Conservation (phyloP, 1,140 invertebrate species). For the Medauroidea extradentata region DNA sequence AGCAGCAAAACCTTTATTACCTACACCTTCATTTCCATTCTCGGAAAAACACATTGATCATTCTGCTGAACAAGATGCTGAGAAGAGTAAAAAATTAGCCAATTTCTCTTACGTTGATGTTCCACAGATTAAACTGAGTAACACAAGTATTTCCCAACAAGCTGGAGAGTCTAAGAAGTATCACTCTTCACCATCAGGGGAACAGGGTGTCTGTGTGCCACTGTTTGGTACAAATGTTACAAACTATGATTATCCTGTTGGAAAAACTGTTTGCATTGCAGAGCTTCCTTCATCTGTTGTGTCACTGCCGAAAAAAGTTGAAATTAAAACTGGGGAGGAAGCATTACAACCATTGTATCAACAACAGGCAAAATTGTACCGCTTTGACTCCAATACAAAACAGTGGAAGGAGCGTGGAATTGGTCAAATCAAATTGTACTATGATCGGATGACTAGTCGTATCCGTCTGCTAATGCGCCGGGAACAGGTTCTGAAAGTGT, state of each 20-base stretch:
- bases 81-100: too few species aligned
- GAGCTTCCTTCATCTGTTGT: slow-evolving; percentile 74
- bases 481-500: slow-evolving; percentile 65
- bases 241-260: slow-evolving; percentile 23
- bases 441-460: slow-evolving; percentile 52
- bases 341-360: slow-evolving; percentile 62
- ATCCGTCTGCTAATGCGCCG: slow-evolving; percentile 69
- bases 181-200: slow-evolving; percentile 18
- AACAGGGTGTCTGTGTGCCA: slow-evolving; percentile 22
- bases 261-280: slow-evolving; percentile 67
- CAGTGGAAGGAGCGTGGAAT: slow-evolving; percentile 86
- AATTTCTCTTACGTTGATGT: too few species aligned
- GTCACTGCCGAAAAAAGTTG: slow-evolving; percentile 67
- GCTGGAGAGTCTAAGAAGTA: neutral
- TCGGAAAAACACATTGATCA: too few species aligned
- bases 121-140: neutral
- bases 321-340: slow-evolving; percentile 69
- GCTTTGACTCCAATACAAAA: slow-evolving; percentile 57
- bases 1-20: too few species aligned
- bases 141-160: neutral
- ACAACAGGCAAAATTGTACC: slow-evolving; percentile 63
- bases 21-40: too few species aligned
- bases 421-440: slow-evolving; percentile 66
- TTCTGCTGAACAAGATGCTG: too few species aligned
- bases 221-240: slow-evolving; percentile 22